Evolutionary conservation across 2,888 invertebrate species (phyloP).

Genomic region (Ophion slaviceki): DNA sequence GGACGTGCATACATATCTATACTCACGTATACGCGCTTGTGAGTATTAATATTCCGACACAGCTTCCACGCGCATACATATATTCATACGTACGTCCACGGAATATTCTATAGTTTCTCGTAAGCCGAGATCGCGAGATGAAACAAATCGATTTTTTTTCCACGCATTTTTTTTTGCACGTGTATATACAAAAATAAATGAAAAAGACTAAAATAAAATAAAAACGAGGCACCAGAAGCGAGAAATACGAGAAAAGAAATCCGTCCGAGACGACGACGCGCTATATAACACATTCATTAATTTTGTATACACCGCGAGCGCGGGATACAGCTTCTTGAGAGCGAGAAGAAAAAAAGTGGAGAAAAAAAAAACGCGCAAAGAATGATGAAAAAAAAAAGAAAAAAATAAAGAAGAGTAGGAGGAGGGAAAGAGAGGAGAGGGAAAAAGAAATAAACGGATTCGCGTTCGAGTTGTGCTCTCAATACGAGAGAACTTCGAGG

Average conservation of each 20-base stretch:
- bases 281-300: slow-evolving; percentile 63
- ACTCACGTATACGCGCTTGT: not conserved
- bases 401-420: slow-evolving; percentile 6
- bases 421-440: slow-evolving; percentile 21
- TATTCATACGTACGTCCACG: slow-evolving; percentile 12
- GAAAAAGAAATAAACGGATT: slow-evolving; percentile 39
- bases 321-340: slow-evolving; percentile 36
- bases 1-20: not conserved
- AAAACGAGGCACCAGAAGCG: slow-evolving; percentile 30
- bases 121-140: slow-evolving; percentile 54
- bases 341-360: not conserved
- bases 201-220: not conserved
- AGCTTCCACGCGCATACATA: not conserved
- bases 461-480: slow-evolving; percentile 46
- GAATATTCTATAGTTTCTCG: slow-evolving; percentile 34
- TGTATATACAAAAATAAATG: not conserved
- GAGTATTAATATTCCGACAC: not conserved
- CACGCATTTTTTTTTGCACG: not conserved
- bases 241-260: slow-evolving; percentile 49
- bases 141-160: slow-evolving; percentile 54
- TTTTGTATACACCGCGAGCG: slow-evolving; percentile 51
- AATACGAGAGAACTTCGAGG: slow-evolving; percentile 58
- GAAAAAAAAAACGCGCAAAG: slow-evolving; percentile 23
- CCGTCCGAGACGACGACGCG: slow-evolving; percentile 7
- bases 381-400: slow-evolving; percentile 5